Evolutionary conservation across 1,140 invertebrate genomes (phyloP).

Genomic region (Gerris buenoi): DNA sequence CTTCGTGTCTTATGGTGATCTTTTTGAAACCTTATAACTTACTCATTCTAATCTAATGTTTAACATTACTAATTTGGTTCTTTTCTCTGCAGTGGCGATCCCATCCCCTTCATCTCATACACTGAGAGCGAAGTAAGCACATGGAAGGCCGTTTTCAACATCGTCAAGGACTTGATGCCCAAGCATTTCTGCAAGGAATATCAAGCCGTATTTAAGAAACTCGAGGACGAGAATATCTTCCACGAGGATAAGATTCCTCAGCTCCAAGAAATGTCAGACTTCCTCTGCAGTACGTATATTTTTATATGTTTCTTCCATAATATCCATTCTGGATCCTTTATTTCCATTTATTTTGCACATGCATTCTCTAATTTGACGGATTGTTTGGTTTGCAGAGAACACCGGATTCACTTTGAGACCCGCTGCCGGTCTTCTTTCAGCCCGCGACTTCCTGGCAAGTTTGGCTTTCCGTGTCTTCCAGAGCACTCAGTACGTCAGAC

Average conservation of each 20-base stretch:
- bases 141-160: constrained; percentile 83
- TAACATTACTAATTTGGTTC: neutral
- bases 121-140: constrained; percentile 76
- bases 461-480: constrained; percentile 95
- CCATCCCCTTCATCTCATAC: constrained; percentile 79
- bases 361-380: neutral
- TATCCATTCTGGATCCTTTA: no score
- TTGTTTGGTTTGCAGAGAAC: constrained; percentile 35
- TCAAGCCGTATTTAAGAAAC: constrained; percentile 61
- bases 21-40: no score
- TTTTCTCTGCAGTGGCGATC: constrained; percentile 48
- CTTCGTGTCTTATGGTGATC: no score
- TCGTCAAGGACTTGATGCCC: constrained; percentile 68
- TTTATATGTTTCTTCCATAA: neutral
- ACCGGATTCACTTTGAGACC: constrained; percentile 87
- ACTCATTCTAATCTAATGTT: no score
- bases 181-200: constrained; percentile 90
- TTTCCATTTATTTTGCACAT: neutral
- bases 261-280: constrained; percentile 85
- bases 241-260: constrained; percentile 79
- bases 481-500: constrained; percentile 94
- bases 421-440: constrained; percentile 81
- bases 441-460: constrained; percentile 88
- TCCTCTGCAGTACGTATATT: constrained; percentile 49
- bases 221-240: constrained; percentile 81